Evolutionary conservation across 2,113 vertebrate species (phyloP).

Genomic region (Scomber colias): DNA sequence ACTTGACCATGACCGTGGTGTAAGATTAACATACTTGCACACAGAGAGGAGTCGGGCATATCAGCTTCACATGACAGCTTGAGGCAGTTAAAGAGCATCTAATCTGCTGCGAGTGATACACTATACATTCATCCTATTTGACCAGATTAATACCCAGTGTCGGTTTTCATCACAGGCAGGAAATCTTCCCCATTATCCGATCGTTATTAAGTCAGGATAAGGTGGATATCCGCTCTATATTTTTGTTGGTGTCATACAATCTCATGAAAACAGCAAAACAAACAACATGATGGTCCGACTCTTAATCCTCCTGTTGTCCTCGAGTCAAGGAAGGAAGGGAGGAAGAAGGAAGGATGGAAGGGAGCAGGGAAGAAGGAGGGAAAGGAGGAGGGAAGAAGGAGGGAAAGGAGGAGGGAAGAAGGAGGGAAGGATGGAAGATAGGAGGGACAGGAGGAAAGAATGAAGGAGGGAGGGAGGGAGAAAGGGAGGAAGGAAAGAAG

Average conservation of each 20-base stretch:
- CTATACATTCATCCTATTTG: neutral
- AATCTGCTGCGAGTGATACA: constrained; percentile 20
- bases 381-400: too few relatives aligned
- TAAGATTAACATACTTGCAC: neutral
- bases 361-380: too few relatives aligned
- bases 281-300: neutral
- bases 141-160: constrained; percentile 26
- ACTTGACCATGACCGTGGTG: neutral
- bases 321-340: too few relatives aligned
- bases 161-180: neutral
- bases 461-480: too few relatives aligned
- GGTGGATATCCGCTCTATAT: neutral
- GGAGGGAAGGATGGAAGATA: too few relatives aligned
- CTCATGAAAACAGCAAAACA: neutral
- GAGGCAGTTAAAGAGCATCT: neutral
- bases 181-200: constrained; percentile 1
- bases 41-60: neutral
- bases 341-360: too few relatives aligned
- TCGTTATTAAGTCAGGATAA: neutral
- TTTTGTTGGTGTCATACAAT: neutral
- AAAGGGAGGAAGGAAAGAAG: too few relatives aligned
- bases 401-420: too few relatives aligned
- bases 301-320: too few relatives aligned
- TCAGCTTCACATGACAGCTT: neutral
- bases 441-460: too few relatives aligned